A percentile compares a stretch with the other conserved stretches of the same genome.
These are phyloP conservation scores for Coendou prehensilis DNA, from an alignment of 2,797 vertebrate genomes.

Conservation along the genomic window DNA sequence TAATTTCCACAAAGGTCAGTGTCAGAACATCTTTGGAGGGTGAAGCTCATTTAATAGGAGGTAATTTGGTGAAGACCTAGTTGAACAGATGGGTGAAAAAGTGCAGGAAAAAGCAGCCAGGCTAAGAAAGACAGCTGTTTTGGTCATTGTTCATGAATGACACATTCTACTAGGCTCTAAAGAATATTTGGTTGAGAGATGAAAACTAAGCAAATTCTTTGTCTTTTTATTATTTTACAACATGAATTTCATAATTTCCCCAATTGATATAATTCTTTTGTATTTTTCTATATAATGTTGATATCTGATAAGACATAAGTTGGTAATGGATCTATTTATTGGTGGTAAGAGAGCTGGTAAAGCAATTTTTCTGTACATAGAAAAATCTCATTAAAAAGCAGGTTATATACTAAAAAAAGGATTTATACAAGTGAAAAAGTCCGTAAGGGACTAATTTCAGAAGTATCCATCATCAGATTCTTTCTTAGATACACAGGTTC, in stretches of 20 bases:
- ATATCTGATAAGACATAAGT: background rate
- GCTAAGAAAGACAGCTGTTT: background rate
- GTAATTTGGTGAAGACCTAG: background rate
- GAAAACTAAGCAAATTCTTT: constrained; percentile 27
- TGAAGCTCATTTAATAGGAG: background rate
- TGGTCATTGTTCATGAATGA: constrained; percentile 1
- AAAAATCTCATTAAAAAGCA: background rate
- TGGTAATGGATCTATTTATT: background rate
- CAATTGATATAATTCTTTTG: background rate
- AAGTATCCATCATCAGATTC: background rate
- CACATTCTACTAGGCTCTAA: background rate
- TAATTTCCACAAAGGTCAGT: background rate
- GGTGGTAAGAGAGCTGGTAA: constrained; percentile 23
- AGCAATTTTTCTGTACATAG: background rate
- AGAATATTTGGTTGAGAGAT: constrained; percentile 19
- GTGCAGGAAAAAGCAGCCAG: background rate
- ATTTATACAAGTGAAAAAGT: background rate
- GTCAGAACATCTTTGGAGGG: constrained; percentile 4
- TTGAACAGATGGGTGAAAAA: background rate
- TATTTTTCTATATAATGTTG: constrained; percentile 4
- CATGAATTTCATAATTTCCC: constrained; percentile 24
- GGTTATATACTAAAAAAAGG: background rate
- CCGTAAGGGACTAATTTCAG: constrained; percentile 33
- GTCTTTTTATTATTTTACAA: background rate
- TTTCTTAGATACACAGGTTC: background rate